Evolutionary conservation across 2,797 vertebrate genomes (phyloP), one percentile per base, ranked within the genome.

Genomic region (Pseudotriccus pelzelni): DNA sequence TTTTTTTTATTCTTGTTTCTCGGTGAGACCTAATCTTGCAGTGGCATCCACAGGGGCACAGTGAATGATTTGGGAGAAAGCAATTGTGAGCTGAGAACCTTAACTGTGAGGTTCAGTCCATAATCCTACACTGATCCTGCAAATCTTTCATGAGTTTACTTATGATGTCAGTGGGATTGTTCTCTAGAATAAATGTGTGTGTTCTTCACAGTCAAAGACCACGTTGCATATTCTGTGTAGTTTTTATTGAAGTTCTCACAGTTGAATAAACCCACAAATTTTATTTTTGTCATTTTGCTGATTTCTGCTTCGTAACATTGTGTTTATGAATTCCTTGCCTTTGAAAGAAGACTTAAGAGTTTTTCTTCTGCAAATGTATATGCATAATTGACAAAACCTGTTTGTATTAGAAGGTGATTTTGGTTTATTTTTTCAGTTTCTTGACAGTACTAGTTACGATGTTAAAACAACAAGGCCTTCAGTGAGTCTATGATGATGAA

Each of bases 401-500:
- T 89, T 81, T 87, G 27, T 80, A 41, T 63, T 76, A 27, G 58
- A 84, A 81, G 63, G 50, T 73, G 47, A 91, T 90, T 83, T 30
- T 84, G 47, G 63, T 90, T 95, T 93, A 58, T 75, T 93, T 90
- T 92, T 89, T 87, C 85, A 43, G 30, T 80, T 91, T 84, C 55
- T 84, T 76, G 67, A 67, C 52, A 30, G 37, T 91, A 44, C 39
- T 91, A 93, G 72, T 93, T 87, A 67, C 30, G 34, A 63, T 69
- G 39, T 68, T 91, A 89, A 89, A 93, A 43, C 43, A 93, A 30
- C 86, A 91, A 91, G 83, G 83, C 83, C 74, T 93, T 94, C 70
- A 84, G 70, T 87, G 81, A 89, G 72, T 74, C 70, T 89, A 7
- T 94, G 79, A 20, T 94, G 83, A 58, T 67, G 46, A 86, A 91